Evolutionary conservation across 2,113 vertebrate species (phyloP).

Genomic region (Calypte anna): DNA sequence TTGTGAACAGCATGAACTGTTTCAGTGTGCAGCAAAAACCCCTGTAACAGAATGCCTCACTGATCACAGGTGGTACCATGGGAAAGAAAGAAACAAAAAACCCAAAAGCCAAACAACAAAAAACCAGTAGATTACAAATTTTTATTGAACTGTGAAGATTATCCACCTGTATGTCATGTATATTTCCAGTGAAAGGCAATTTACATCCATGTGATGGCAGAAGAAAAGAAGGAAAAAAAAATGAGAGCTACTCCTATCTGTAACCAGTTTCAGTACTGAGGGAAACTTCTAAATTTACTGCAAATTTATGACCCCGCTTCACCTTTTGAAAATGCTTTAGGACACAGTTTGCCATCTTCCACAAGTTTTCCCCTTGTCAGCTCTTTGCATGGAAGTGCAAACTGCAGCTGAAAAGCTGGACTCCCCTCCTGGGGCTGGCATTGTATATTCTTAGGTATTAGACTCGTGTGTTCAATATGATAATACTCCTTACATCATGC

Average conservation of each 20-base stretch:
- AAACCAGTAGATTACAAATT: neutral
- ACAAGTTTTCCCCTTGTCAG: neutral
- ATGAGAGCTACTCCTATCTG: neutral
- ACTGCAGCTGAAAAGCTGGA: neutral
- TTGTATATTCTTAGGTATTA: neutral
- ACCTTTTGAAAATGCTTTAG: neutral
- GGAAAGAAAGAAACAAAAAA: neutral
- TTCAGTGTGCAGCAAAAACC: neutral
- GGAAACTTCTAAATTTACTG: neutral
- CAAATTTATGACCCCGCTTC: neutral
- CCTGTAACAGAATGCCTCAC: neutral
- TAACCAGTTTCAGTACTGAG: neutral
- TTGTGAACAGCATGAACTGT: neutral
- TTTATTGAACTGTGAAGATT: neutral
- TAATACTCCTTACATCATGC: neutral
- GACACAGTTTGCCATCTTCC: neutral
- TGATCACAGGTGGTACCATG: neutral
- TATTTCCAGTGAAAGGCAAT: neutral
- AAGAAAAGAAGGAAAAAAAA: neutral
- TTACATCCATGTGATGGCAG: neutral
- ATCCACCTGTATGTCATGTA: neutral
- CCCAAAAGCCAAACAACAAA: neutral
- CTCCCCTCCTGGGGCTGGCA: neutral
- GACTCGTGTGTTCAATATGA: neutral
- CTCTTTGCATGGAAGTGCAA: neutral